A percentile compares a stretch with the other conserved stretches of the same genome.
These are phyloP conservation scores for Luffia ferchaultella DNA, from an alignment of 2,888 invertebrate species.

Conservation along the genomic window DNA sequence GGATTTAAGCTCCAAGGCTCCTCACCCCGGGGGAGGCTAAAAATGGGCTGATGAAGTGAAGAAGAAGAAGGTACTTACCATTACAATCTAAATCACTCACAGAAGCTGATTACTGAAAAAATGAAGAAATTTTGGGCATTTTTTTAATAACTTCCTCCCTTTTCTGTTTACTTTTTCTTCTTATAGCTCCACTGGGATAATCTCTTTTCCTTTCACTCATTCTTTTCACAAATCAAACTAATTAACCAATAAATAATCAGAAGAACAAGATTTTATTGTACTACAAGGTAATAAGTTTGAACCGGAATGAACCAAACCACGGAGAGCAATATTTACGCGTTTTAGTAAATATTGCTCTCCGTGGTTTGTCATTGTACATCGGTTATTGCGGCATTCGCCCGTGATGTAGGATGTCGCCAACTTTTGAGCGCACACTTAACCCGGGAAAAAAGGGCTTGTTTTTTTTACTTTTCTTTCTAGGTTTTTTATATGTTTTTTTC, in stretches of 20 bases:
- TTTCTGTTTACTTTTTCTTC: constrained; percentile 18
- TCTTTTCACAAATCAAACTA: constrained; percentile 11
- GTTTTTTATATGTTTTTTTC: too few relatives aligned
- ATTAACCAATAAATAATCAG: constrained; percentile 2
- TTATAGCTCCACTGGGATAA: constrained; percentile 15
- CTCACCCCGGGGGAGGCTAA: too few relatives aligned
- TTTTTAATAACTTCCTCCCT: constrained; percentile 16
- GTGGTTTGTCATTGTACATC: constrained; percentile 7
- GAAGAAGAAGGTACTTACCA: too few relatives aligned
- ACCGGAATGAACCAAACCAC: constrained; percentile 13
- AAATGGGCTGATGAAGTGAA: too few relatives aligned
- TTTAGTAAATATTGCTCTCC: constrained; percentile 10
- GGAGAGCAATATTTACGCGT: constrained; percentile 13
- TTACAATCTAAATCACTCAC: too few relatives aligned
- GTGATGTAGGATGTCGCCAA: constrained; percentile 9
- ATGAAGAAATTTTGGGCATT: constrained; percentile 15
- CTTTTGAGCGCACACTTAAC: constrained; percentile 10
- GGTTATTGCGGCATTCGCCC: constrained; percentile 9
- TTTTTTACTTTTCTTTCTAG: constrained; percentile 7
- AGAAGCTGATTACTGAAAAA: constrained; percentile 15
- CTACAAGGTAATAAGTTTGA: constrained; percentile 13
- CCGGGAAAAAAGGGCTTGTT: constrained; percentile 5
- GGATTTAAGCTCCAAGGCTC: too few relatives aligned
- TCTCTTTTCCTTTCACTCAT: constrained; percentile 17
- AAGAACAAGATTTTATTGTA: constrained; percentile 10